A percentile compares a stretch with the other conserved stretches of the same genome.
phyloP scores from a whole-genome alignment of 2,888 invertebrate species.

The Uloborus plumipes region DNA sequence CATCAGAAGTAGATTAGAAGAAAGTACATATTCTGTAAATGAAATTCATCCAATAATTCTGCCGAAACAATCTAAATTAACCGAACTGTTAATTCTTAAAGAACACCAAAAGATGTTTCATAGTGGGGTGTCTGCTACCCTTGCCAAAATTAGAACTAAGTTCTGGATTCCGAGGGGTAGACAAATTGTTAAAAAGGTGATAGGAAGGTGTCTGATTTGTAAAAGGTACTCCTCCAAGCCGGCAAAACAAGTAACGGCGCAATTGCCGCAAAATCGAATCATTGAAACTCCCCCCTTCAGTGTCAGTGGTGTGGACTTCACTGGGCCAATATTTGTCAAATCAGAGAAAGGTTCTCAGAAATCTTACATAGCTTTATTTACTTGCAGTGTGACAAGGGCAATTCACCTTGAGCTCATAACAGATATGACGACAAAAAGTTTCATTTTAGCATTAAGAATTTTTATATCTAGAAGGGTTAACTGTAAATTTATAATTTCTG shows the following conservation, averaged over 20 bases:
- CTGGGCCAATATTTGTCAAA: background rate
- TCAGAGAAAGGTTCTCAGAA: background rate
- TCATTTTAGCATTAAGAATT: background rate
- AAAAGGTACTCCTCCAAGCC: background rate
- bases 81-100: background rate
- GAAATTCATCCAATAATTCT: constrained; percentile 1
- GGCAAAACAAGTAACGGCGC: background rate
- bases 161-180: background rate
- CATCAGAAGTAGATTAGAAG: background rate
- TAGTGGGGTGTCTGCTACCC: background rate
- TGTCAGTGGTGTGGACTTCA: background rate
- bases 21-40: background rate
- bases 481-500: background rate
- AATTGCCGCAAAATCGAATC: background rate
- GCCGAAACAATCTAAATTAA: background rate
- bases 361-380: constrained; percentile 6
- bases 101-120: background rate
- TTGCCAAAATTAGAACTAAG: background rate
- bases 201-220: background rate
- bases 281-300: background rate
- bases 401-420: background rate
- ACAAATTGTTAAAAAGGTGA: background rate
- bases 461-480: background rate
- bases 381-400: background rate
- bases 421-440: background rate